Base-by-base conservation (phyloP, 2,113 vertebrate species). In the Sylvilagus bachmani region DNA sequence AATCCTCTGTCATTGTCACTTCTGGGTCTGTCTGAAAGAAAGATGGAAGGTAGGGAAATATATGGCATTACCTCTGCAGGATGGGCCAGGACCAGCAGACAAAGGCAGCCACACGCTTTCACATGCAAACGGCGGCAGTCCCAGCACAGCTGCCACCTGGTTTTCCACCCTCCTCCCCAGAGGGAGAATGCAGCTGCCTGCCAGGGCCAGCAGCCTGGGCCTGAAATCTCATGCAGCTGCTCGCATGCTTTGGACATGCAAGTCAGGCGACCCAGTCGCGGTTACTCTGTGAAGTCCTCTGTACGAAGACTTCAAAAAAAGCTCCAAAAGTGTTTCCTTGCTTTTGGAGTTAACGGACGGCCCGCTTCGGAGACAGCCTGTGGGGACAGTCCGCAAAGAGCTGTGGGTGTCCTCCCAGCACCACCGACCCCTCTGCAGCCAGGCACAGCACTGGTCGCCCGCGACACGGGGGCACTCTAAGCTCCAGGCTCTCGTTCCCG, bases 31-130 rank as follows among this genome's bases (percentile, higher is more conserved):
- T 90, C 66, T 92, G 77, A 96, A 97, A 98, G 97, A 94, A 95
- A 86, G 95, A 95, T 88, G 96, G 96, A 98, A 96, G 93, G 89
- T 92, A 97, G 95, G 95, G 98, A 97, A 98, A 87, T 44, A 67
- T 89, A 87, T 98, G 97, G 97, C 95, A 93, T 38, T 33, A 78
- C 0, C 3, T 96, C 93, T 91, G 95, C 64, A 58, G 80, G 92
- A 93, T 58, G 22, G 12, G 14, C 86, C 25, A 89, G 98, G 96
- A 75, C 2, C 4, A 84, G 81, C 6, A 0, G 86, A 82, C 71
- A 95, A 97, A 95, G 94, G 89, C 1, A 2, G 89, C 83, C 92
- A 55, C 49, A 58, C 55, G 93, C 95, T 94, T 74, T 87, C 17
- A 13, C 67, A 73, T 95, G 88, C 71, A 94, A 38, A 25, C 73